Evolutionary conservation across 2,797 vertebrate genomes (phyloP).

Genomic region (Thaleichthys pacificus): DNA sequence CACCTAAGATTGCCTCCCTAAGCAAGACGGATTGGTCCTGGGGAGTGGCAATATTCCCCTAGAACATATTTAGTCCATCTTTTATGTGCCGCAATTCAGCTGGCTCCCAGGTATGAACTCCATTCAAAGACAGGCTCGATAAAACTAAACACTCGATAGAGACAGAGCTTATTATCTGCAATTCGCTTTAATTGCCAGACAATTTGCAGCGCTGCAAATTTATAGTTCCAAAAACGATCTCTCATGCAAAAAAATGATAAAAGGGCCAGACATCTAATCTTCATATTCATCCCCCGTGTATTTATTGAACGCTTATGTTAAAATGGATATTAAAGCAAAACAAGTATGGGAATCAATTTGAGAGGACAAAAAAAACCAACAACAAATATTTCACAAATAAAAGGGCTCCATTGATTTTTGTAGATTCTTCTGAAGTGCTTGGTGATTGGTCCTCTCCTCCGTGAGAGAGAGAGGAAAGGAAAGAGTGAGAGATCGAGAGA

Average conservation of each 20-base stretch:
- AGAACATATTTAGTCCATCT: slow-evolving; percentile 91
- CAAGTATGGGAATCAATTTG: slow-evolving; percentile 75
- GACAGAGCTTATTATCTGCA: slow-evolving; percentile 62
- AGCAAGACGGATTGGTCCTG: slow-evolving; percentile 95
- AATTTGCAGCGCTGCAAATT: slow-evolving; percentile 65
- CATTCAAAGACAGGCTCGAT: slow-evolving; percentile 67
- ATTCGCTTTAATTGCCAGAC: slow-evolving; percentile 73
- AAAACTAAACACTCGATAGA: slow-evolving; percentile 65
- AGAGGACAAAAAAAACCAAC: slow-evolving; percentile 4
- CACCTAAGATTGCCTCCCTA: slow-evolving; percentile 93
- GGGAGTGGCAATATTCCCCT: slow-evolving; percentile 94
- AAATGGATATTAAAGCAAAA: slow-evolving; percentile 78
- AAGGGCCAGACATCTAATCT: slow-evolving; percentile 62
- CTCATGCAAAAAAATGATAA: slow-evolving; percentile 42
- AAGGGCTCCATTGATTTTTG: slow-evolving; percentile 76
- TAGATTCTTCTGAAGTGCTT: slow-evolving; percentile 63
- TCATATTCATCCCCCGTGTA: slow-evolving; percentile 65
- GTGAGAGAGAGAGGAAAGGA: slow-evolving; percentile 71
- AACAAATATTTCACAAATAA: slow-evolving; percentile 69
- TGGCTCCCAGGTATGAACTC: slow-evolving; percentile 74
- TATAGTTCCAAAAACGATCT: slow-evolving; percentile 66
- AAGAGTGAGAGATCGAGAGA: slow-evolving; percentile 72
- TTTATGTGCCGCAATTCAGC: slow-evolving; percentile 85
- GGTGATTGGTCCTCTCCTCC: slow-evolving; percentile 56
- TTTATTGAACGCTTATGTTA: slow-evolving; percentile 68